These are phyloP conservation scores for Artemia sp. DNA, from an alignment of 2,888 invertebrate genomes.

Conservation along the genomic window DNA sequence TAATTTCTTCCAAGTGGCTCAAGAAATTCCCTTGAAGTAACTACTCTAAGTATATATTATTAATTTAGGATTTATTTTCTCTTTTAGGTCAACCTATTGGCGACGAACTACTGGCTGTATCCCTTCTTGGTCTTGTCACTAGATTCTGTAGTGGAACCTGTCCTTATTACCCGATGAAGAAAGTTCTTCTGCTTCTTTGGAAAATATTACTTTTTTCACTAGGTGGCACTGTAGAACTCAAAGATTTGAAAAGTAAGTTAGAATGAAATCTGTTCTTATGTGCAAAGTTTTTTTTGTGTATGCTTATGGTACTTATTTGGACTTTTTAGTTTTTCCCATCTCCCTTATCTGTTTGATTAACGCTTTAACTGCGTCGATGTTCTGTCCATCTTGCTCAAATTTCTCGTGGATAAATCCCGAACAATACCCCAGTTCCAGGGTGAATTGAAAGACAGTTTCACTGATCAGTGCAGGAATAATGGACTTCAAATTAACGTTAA, in stretches of 20 bases:
- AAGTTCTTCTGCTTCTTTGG: slow-evolving; percentile 85
- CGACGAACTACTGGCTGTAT: slow-evolving; percentile 70
- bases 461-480: no score
- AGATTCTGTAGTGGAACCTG: slow-evolving; percentile 86
- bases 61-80: neutral
- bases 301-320: no score
- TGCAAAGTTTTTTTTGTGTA: slow-evolving; percentile 23
- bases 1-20: no score
- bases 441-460: no score
- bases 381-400: no score
- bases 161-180: slow-evolving; percentile 97
- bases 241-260: slow-evolving; percentile 48
- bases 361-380: no score
- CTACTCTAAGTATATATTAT: no score
- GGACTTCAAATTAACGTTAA: no score
- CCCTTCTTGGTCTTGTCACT: slow-evolving; percentile 86
- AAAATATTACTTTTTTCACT: slow-evolving; percentile 78
- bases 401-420: no score
- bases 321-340: slow-evolving; percentile 9
- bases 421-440: no score
- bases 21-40: no score
- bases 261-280: neutral
- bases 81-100: slow-evolving; percentile 40
- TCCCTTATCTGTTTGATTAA: neutral
- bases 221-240: slow-evolving; percentile 72